These are phyloP conservation scores for Gallirallus australis DNA, from an alignment of 2,797 vertebrate genomes.

Conservation along the genomic window DNA sequence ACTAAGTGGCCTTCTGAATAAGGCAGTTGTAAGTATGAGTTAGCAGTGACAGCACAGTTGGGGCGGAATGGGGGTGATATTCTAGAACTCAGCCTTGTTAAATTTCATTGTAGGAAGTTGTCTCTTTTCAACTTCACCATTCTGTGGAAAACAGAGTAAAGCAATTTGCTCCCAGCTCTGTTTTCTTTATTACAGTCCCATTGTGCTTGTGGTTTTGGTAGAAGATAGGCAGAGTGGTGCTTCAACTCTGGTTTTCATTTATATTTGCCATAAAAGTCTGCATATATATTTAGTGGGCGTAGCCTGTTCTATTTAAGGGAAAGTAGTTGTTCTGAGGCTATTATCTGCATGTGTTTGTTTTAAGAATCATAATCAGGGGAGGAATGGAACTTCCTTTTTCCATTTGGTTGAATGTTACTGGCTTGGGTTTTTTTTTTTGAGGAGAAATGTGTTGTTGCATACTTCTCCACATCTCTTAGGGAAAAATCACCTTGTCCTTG, in stretches of 20 bases:
- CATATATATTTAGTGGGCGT: conserved; percentile 23
- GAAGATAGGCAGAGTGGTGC: not conserved
- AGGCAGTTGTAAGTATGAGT: not conserved
- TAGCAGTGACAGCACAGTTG: not conserved
- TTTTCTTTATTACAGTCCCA: not conserved
- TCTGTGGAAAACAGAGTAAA: not conserved
- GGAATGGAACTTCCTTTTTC: conserved; percentile 30
- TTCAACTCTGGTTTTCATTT: not conserved
- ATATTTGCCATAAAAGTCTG: not conserved
- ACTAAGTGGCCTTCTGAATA: not conserved
- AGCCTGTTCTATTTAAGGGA: not conserved
- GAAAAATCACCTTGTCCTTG: not conserved
- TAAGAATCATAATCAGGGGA: not conserved
- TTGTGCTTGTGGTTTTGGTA: not conserved
- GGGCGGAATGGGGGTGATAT: not conserved
- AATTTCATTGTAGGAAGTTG: not conserved
- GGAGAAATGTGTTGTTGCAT: not conserved
- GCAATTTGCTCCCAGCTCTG: not conserved
- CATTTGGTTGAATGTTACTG: not conserved
- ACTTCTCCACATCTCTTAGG: not conserved
- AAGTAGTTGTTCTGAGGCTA: not conserved
- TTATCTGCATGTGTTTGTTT: conserved; percentile 25
- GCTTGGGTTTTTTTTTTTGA: not conserved
- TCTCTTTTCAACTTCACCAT: not conserved
- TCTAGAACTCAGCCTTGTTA: not conserved